Evolutionary conservation across 1,140 invertebrate species (phyloP), one percentile per base, ranked within the genome.

Genomic region (Drosophila erecta): DNA sequence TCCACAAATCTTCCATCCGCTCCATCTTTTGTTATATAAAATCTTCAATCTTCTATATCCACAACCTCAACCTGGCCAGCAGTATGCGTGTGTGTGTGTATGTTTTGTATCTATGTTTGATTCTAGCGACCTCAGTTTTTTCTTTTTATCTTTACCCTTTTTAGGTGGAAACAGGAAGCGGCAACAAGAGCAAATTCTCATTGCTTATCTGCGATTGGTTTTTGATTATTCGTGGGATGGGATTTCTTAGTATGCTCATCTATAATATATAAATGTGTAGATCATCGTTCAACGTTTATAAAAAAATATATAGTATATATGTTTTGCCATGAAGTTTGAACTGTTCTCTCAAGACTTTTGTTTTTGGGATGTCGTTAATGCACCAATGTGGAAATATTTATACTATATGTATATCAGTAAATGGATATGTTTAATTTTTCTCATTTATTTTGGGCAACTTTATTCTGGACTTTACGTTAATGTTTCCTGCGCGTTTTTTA

Each of bases 41-140:
- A 54, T 67, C 15, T 50, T 53, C 41, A 44, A 67, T 49, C 50
- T 53, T 44, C 64, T 56, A 57, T 56, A 49, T 70, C 66, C 65
- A 70, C 66, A 56, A 70, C 66, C 66, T 56, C 66, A 70, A 70
- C 66, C 66, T 70, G 66, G 66, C 66, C 66, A 70, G 66, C 66
- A 70, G 66, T 70, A 69, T 70, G 62, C 62, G 66, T 67, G 66
- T 70, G 61, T 69, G 8, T 69, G 35, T 70, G 61, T 69, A 5
- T 69, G 44, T 47, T 22, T 59, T 60, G 56, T 49, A 49, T 59
- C 57, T 59, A 59, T 65, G 24, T 33, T 65, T 53, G 22, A 14
- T 44, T 4, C 46, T 17, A 53, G 58, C 15, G 35, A 51, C 33
- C 20, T 55, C 14, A 56, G 24, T 67, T 54, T 20, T 20, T 14